Percentiles rank a stretch among this genome's conserved stretches.
These are phyloP conservation scores for Sebastes iracundus DNA, from an alignment of 2,797 vertebrate species.

Conservation along the genomic window DNA sequence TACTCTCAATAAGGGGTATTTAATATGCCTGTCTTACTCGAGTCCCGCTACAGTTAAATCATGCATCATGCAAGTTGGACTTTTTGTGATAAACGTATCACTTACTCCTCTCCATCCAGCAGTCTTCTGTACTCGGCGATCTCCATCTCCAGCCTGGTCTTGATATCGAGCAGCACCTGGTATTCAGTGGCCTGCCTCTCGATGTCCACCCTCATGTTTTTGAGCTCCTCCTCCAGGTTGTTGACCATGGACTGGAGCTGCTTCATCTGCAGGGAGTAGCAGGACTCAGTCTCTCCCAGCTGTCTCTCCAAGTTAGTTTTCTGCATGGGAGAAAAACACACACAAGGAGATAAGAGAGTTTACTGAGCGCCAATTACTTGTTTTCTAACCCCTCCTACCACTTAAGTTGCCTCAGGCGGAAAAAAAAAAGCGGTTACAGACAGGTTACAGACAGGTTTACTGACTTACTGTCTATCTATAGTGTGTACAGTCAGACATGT, in stretches of 20 bases:
- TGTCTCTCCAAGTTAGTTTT: slow-evolving; percentile 86
- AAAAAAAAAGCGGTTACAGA: background rate
- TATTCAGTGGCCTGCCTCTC: slow-evolving; percentile 81
- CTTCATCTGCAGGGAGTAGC: slow-evolving; percentile 80
- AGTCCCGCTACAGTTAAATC: background rate
- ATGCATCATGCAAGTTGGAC: background rate
- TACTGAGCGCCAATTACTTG: background rate
- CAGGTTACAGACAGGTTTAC: background rate
- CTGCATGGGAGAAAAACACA: slow-evolving; percentile 62
- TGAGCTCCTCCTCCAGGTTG: slow-evolving; percentile 76
- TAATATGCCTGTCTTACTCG: background rate
- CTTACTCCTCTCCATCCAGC: slow-evolving; percentile 84
- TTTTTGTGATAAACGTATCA: background rate
- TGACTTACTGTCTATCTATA: background rate
- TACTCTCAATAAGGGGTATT: background rate
- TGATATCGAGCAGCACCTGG: slow-evolving; percentile 81
- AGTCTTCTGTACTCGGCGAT: slow-evolving; percentile 88
- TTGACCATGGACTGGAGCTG: slow-evolving; percentile 80
- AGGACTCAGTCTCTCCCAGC: slow-evolving; percentile 83
- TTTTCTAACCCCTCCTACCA: background rate
- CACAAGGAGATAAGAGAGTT: background rate
- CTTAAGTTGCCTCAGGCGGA: background rate
- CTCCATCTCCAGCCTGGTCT: slow-evolving; percentile 86
- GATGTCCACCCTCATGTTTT: slow-evolving; percentile 71
- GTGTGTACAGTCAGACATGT: background rate